Conservation (phyloP, 1,140 invertebrate species). For the Zophobas morio region DNA sequence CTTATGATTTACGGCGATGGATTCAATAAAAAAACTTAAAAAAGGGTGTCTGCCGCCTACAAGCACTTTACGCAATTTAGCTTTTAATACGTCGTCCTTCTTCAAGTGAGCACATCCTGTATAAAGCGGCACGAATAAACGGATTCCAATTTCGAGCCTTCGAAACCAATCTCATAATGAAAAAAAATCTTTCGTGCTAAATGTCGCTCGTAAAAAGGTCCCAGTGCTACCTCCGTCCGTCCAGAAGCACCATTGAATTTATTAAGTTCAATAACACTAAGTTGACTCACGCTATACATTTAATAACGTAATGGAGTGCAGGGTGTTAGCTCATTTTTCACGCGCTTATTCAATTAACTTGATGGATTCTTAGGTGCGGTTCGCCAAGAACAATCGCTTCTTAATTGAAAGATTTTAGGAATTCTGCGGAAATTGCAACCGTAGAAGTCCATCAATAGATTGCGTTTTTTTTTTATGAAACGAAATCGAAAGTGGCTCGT, state of each 20-base stretch:
- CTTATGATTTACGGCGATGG: too few species aligned
- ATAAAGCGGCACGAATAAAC: background rate
- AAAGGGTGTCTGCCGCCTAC: constrained; percentile 22
- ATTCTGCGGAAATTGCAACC: constrained; percentile 1
- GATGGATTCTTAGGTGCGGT: constrained; percentile 38
- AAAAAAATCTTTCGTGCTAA: background rate
- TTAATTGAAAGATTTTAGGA: constrained; percentile 18
- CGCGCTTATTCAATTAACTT: constrained; percentile 37
- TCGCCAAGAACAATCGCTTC: constrained; percentile 8
- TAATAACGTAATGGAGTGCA: constrained; percentile 43
- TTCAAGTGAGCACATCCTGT: constrained; percentile 39
- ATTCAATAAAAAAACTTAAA: too few species aligned
- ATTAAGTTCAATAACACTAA: constrained; percentile 14
- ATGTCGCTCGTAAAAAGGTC: background rate
- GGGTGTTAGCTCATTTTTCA: constrained; percentile 42
- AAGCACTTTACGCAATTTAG: constrained; percentile 23
- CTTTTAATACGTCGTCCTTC: constrained; percentile 9
- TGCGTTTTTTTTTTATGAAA: too few species aligned
- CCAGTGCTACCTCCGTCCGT: background rate
- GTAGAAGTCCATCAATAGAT: too few species aligned
- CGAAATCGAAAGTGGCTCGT: too few species aligned
- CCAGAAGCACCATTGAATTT: background rate
- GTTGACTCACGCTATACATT: constrained; percentile 31
- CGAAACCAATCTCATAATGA: background rate
- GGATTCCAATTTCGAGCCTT: background rate